Conservation (phyloP, 2,797 vertebrate genomes). For the Eupleurogrammus muticus region DNA sequence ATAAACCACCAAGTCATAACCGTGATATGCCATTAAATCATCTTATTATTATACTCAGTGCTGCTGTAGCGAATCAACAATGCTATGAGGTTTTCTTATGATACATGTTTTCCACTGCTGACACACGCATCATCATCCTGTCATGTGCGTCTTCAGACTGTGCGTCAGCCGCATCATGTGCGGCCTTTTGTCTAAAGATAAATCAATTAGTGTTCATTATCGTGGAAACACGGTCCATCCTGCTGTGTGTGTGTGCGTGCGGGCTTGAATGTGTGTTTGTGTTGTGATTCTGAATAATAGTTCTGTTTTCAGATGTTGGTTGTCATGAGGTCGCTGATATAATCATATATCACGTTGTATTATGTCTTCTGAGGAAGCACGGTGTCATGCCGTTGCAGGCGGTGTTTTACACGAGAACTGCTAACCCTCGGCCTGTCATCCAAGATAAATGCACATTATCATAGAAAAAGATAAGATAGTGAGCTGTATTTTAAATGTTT, state of each 20-base stretch:
- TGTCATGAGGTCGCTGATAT: slow-evolving; percentile 23
- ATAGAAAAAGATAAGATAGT: neutral
- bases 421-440: neutral
- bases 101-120: slow-evolving; percentile 5
- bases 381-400: slow-evolving; percentile 8
- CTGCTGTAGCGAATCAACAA: neutral
- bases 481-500: neutral
- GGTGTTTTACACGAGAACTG: neutral
- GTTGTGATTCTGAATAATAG: neutral
- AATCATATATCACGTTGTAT: slow-evolving; percentile 32
- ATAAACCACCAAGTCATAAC: neutral
- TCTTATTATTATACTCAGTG: neutral
- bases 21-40: neutral
- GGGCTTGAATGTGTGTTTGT: neutral
- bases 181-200: slow-evolving; percentile 35
- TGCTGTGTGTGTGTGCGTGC: slow-evolving; percentile 8
- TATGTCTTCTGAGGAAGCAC: slow-evolving; percentile 14
- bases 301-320: slow-evolving; percentile 33
- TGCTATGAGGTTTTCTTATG: neutral
- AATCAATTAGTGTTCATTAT: slow-evolving; percentile 53
- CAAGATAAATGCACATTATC: neutral
- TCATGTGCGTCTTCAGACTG: neutral
- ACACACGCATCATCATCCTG: neutral
- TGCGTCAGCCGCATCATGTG: slow-evolving; percentile 27
- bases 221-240: slow-evolving; percentile 41